phyloP scores from a whole-genome alignment of 2,888 invertebrate genomes.

The Drosophila limbata region DNA sequence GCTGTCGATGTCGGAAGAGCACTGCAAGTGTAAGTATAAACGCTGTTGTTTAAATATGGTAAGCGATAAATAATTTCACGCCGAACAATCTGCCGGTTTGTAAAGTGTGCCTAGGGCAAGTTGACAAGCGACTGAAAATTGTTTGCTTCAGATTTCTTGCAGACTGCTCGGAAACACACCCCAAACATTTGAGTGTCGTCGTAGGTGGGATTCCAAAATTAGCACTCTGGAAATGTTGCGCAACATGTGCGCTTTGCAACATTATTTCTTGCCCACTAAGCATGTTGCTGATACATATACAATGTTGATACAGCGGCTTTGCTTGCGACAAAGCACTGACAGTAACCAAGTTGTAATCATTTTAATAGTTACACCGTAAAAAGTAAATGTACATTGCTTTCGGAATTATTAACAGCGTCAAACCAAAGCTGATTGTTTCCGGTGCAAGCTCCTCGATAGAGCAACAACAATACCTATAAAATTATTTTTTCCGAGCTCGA shows the following conservation, averaged over 20 bases:
- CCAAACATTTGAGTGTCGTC: constrained; percentile 45
- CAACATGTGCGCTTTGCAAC: constrained; percentile 47
- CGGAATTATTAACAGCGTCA: no score
- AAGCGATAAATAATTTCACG: constrained; percentile 27
- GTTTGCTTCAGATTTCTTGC: constrained; percentile 38
- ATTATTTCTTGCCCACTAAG: constrained; percentile 11
- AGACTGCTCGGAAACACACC: constrained; percentile 58
- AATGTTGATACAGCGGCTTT: no score
- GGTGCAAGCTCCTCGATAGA: no score
- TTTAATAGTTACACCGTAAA: no score
- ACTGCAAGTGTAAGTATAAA: constrained; percentile 67
- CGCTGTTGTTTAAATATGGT: constrained; percentile 56
- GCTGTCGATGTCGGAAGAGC: constrained; percentile 72
- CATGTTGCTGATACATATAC: constrained; percentile 26
- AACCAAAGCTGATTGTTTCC: no score
- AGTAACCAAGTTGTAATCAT: no score
- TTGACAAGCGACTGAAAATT: constrained; percentile 74
- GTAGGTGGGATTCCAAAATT: constrained; percentile 59
- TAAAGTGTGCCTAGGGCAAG: constrained; percentile 48
- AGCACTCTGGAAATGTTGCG: constrained; percentile 55
- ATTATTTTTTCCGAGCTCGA: no score
- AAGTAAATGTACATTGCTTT: no score
- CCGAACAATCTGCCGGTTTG: constrained; percentile 26
- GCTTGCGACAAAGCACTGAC: no score
- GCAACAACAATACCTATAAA: no score